phyloP scores from a whole-genome alignment of 2,113 vertebrate genomes.

The Ibidorhyncha struthersii region DNA sequence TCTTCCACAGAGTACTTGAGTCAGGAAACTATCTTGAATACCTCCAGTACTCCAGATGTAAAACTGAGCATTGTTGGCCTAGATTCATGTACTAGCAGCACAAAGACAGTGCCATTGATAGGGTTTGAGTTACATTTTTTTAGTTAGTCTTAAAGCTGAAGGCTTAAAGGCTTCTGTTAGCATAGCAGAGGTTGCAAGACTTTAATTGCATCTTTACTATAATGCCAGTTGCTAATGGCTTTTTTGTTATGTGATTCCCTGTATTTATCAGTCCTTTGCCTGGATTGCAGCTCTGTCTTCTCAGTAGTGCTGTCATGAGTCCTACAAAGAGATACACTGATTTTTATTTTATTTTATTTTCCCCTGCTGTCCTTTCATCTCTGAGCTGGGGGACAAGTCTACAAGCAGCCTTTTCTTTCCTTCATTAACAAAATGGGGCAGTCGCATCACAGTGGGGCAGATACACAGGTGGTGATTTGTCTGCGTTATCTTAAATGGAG shows the following conservation, averaged over 20 bases:
- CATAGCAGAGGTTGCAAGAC: neutral
- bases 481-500: neutral
- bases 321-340: neutral
- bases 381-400: neutral
- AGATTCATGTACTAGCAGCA: neutral
- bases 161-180: neutral
- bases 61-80: neutral
- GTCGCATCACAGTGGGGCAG: neutral
- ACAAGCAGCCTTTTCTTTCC: neutral
- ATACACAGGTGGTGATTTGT: neutral
- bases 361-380: neutral
- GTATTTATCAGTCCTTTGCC: neutral
- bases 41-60: neutral
- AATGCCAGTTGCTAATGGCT: neutral
- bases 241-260: neutral
- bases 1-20: neutral
- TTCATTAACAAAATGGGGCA: rapidly evolving
- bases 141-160: neutral
- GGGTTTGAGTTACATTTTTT: neutral
- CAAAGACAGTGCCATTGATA: neutral
- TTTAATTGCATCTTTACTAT: neutral
- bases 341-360: neutral
- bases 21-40: rapidly evolving
- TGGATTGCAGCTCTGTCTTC: neutral
- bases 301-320: neutral